phyloP scores from a whole-genome alignment of 1,140 invertebrate genomes.

The Subanguina moxae region DNA sequence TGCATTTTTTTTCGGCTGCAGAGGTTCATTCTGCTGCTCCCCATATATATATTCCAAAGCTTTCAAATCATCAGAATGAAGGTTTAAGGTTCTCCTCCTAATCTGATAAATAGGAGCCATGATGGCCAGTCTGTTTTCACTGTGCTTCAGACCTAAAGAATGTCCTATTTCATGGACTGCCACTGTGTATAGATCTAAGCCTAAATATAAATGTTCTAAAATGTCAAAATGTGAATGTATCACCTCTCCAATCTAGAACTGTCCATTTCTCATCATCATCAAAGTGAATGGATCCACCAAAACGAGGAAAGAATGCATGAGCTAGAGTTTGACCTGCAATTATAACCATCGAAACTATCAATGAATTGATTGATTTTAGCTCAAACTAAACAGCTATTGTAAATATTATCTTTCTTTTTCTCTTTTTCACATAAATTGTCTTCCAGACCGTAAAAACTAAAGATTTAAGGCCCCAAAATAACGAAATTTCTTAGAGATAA shows the following conservation, averaged over 20 bases:
- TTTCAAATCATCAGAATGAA: background rate
- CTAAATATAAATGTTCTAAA: background rate
- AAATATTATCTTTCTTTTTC: no score
- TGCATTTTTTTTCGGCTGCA: background rate
- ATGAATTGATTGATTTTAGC: no score
- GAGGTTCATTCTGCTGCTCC: background rate
- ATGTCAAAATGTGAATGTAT: background rate
- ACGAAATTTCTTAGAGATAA: no score
- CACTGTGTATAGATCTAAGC: background rate
- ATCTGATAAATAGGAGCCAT: slow-evolving; percentile 1
- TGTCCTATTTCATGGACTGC: slow-evolving; percentile 1
- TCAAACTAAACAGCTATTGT: no score
- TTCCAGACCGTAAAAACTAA: no score
- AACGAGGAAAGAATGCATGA: background rate
- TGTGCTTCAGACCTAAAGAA: background rate
- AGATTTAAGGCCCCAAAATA: no score
- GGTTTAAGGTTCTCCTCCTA: background rate
- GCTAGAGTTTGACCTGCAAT: background rate
- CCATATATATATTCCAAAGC: background rate
- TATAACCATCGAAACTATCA: background rate
- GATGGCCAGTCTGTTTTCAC: background rate
- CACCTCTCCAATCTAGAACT: background rate
- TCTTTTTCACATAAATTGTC: no score
- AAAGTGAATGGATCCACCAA: slow-evolving; percentile 1
- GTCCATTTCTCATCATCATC: background rate